These are phyloP conservation scores for human (Homo sapiens) DNA, from an alignment of 2,113 vertebrate genomes.

Conservation along the genomic window DNA sequence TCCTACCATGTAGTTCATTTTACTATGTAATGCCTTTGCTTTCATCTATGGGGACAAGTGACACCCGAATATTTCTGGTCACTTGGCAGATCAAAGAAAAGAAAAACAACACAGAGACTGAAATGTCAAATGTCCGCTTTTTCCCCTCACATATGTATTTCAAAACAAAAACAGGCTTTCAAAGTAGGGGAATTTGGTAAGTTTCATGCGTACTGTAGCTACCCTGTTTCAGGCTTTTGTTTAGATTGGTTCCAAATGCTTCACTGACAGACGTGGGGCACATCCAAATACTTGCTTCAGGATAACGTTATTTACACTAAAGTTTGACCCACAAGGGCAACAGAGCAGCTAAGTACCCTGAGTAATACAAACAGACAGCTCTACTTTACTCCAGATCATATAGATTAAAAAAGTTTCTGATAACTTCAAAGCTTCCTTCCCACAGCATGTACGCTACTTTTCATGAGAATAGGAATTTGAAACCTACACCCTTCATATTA, in stretches of 20 bases:
- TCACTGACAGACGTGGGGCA: slow-evolving; percentile 63
- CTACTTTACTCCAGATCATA: slow-evolving; percentile 57
- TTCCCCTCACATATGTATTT: slow-evolving; percentile 62
- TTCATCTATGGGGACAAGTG: slow-evolving; percentile 46
- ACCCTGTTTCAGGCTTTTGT: slow-evolving; percentile 43
- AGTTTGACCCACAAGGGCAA: slow-evolving; percentile 69
- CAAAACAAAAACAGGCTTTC: slow-evolving; percentile 69
- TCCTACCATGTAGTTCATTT: slow-evolving; percentile 12
- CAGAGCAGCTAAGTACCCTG: slow-evolving; percentile 44
- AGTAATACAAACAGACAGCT: slow-evolving; percentile 55
- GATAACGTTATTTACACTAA: slow-evolving; percentile 75
- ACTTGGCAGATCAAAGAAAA: slow-evolving; percentile 68
- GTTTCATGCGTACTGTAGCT: slow-evolving; percentile 59
- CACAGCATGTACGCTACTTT: slow-evolving; percentile 19
- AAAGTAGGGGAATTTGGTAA: slow-evolving; percentile 50
- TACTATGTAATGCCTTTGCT: slow-evolving; percentile 47
- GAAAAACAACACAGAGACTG: slow-evolving; percentile 57
- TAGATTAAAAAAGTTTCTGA: slow-evolving; percentile 55
- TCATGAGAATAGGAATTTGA: slow-evolving; percentile 56
- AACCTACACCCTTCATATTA: slow-evolving; percentile 33
- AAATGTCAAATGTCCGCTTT: slow-evolving; percentile 55
- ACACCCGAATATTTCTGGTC: slow-evolving; percentile 32
- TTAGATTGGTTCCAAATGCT: slow-evolving; percentile 80
- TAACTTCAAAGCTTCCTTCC: slow-evolving; percentile 57
- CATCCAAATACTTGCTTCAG: slow-evolving; percentile 73